Base-by-base conservation (phyloP, 2,113 vertebrate genomes). In the Rhineura floridana region DNA sequence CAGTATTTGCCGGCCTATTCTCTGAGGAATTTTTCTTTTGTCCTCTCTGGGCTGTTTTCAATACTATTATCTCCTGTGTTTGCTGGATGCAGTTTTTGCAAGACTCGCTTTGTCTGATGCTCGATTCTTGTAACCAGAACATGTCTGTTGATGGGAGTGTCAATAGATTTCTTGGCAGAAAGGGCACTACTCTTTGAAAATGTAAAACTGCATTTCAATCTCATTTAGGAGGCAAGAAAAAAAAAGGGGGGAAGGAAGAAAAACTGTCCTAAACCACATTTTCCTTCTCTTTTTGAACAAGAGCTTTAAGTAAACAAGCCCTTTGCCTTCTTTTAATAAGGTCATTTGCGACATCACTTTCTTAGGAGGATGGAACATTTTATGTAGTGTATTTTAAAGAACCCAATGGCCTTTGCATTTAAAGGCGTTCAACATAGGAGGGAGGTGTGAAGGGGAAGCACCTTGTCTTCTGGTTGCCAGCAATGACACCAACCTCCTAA, bases 81-180 rank as follows among this genome's bases (percentile, higher is more conserved):
- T 91, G 89, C 94, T 94, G 91, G 93, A 93, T 95, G 91, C 17
- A 81, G 90, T 93, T 95, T 91, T 95, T 91, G 92, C 87, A 92
- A 86, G 90, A 6, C 0, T 88, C 93, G 95, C 28, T 0, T 90
- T 95, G 95, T 95, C 95, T 95, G 95, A 95, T 95, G 95, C 92
- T 88, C 84, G 91, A 94, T 93, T 94, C 94, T 94, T 95, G 95
- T 93, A 95, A 94, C 89, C 91, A 93, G 94, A 95, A 95, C 94
- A 94, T 94, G 94, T 93, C 93, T 91, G 91, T 92, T 95, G 94
- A 95, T 95, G 95, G 93, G 95, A 93, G 94, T 95, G 94, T 95
- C 96, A 96, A 94, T 94, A 94, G 89, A 94, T 94, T 94, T 94
- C 94, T 93, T 93, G 94, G 94, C 93, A 95, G 95, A 96, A 96